Conservation (phyloP, 2,888 invertebrate species). For the Sycophila texana region DNA sequence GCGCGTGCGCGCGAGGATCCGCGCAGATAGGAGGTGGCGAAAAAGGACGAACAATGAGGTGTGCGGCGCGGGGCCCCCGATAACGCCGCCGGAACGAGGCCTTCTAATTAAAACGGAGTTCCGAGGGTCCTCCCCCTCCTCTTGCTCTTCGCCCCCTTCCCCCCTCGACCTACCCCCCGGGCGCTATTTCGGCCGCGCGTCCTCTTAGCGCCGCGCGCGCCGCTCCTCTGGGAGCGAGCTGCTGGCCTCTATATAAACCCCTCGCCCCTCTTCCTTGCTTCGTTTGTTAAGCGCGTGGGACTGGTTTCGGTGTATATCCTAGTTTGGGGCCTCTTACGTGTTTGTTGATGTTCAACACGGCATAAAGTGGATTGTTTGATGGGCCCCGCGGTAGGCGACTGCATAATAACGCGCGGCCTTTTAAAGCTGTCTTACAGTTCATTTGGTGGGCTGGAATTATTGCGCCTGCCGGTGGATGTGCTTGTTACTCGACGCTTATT, state of each 20-base stretch:
- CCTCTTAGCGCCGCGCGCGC: constrained; percentile 12
- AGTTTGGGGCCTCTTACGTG: constrained; percentile 65
- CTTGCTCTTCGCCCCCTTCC: constrained; percentile 52
- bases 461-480: too few relatives aligned
- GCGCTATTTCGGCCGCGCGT: not conserved
- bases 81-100: constrained; percentile 47
- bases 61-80: constrained; percentile 51
- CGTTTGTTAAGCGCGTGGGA: constrained; percentile 38
- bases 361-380: constrained; percentile 58
- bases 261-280: not conserved
- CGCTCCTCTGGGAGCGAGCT: not conserved
- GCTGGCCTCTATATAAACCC: not conserved
- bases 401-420: not conserved
- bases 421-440: too few relatives aligned
- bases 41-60: constrained; percentile 46
- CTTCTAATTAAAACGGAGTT: constrained; percentile 72
- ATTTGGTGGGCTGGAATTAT: too few relatives aligned
- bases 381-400: constrained; percentile 39
- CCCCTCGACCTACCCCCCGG: not conserved
- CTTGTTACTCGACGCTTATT: too few relatives aligned
- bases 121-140: not conserved
- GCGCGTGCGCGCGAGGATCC: constrained; percentile 30
- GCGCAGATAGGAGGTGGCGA: constrained; percentile 34
- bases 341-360: constrained; percentile 51
- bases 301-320: constrained; percentile 40